Evolutionary conservation across 1,140 invertebrate species (phyloP).

Genomic region (Gonioctena quinquepunctata): DNA sequence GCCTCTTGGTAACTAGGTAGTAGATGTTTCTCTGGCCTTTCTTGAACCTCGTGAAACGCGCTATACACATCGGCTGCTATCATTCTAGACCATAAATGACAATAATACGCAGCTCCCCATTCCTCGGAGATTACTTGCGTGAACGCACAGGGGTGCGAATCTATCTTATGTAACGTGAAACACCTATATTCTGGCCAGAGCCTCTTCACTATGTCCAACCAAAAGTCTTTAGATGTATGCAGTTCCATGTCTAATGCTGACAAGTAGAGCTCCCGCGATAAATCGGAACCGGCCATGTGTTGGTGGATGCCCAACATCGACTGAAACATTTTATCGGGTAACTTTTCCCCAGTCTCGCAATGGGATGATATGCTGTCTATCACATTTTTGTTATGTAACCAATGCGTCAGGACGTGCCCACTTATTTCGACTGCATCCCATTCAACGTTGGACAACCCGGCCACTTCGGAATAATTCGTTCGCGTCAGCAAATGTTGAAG

Average conservation of each 20-base stretch:
- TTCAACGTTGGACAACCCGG: constrained; percentile 84
- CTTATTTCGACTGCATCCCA: constrained; percentile 87
- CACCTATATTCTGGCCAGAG: constrained; percentile 79
- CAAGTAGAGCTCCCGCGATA: constrained; percentile 82
- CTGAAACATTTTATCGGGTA: constrained; percentile 69
- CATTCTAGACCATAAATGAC: constrained; percentile 80
- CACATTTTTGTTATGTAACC: constrained; percentile 73
- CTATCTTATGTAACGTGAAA: constrained; percentile 73
- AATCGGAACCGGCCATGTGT: constrained; percentile 77
- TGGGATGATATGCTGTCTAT: constrained; percentile 75
- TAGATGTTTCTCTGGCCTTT: too few species aligned
- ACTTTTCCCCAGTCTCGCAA: constrained; percentile 70
- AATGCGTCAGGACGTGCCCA: constrained; percentile 79
- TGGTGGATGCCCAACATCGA: constrained; percentile 67
- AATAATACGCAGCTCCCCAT: constrained; percentile 77
- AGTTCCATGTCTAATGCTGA: constrained; percentile 85
- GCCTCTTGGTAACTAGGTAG: too few species aligned
- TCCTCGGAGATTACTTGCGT: constrained; percentile 72
- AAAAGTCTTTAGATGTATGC: constrained; percentile 76
- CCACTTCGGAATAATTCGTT: constrained; percentile 79
- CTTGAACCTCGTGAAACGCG: constrained; percentile 76
- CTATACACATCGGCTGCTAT: constrained; percentile 87
- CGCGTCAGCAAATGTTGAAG: constrained; percentile 81
- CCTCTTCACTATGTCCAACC: constrained; percentile 74
- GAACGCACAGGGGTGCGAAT: constrained; percentile 81